Evolutionary conservation across 1,140 invertebrate species (phyloP).

Genomic region (Argopecten irradians): DNA sequence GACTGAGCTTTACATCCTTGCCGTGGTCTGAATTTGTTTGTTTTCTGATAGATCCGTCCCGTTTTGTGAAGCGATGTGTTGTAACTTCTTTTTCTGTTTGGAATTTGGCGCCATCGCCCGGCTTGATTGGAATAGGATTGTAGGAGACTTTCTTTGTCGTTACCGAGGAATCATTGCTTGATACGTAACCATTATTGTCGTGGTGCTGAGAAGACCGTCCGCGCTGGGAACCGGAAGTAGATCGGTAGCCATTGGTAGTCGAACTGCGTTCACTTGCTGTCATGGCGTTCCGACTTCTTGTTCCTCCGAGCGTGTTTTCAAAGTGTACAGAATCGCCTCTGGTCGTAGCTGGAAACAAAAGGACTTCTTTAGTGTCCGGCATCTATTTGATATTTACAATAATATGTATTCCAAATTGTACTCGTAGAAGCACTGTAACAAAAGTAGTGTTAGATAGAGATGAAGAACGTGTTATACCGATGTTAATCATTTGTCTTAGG

Average conservation of each 20-base stretch:
- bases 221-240: not conserved
- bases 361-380: not conserved
- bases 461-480: too few species aligned
- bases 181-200: conserved; percentile 7
- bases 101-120: not conserved
- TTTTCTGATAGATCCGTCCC: not conserved
- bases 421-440: not conserved
- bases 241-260: not conserved
- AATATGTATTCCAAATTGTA: not conserved
- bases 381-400: not conserved
- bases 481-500: too few species aligned
- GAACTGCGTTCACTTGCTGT: not conserved
- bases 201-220: not conserved
- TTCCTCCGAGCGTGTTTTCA: conserved; percentile 15
- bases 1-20: not conserved
- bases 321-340: conserved; percentile 2
- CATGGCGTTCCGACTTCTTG: not conserved
- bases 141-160: not conserved
- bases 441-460: not conserved
- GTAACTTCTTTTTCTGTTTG: not conserved
- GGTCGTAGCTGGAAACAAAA: not conserved
- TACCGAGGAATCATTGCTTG: not conserved
- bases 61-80: not conserved
- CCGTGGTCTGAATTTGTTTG: not conserved
- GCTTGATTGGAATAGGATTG: not conserved